A percentile compares a stretch with the other conserved stretches of the same genome.
These are phyloP conservation scores for Drosophila meridionalis DNA, from an alignment of 2,888 invertebrate species.

Conservation along the genomic window DNA sequence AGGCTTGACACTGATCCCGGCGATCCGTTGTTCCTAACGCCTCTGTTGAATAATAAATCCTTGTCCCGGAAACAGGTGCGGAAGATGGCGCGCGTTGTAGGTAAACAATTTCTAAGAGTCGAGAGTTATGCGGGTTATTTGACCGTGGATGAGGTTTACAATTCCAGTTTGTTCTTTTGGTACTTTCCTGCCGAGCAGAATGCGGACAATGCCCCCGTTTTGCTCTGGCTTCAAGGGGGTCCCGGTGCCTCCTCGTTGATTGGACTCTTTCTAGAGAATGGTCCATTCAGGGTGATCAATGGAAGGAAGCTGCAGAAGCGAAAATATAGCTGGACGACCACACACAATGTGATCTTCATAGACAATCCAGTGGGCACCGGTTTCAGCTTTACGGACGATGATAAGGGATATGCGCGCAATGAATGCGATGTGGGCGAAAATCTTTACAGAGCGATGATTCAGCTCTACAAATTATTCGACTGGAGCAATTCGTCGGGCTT, in stretches of 20 bases:
- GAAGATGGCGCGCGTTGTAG: slow-evolving; percentile 75
- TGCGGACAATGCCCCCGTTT: slow-evolving; percentile 88
- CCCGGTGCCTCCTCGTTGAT: slow-evolving; percentile 92
- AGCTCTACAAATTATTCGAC: slow-evolving; percentile 94
- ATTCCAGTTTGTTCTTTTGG: slow-evolving; percentile 96
- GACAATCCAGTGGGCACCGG: slow-evolving; percentile 97
- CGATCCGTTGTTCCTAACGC: slow-evolving; percentile 85
- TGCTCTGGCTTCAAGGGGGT: slow-evolving; percentile 94
- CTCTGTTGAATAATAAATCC: slow-evolving; percentile 80
- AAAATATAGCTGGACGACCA: slow-evolving; percentile 91
- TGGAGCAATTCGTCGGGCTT: slow-evolving; percentile 91
- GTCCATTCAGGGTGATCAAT: slow-evolving; percentile 87
- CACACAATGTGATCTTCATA: slow-evolving; percentile 92
- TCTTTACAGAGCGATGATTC: slow-evolving; percentile 90
- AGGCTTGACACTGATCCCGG: slow-evolving; percentile 81
- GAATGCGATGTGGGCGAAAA: slow-evolving; percentile 92
- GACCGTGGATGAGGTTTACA: slow-evolving; percentile 91
- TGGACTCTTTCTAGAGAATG: slow-evolving; percentile 93
- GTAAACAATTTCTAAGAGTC: slow-evolving; percentile 83
- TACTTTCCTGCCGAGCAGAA: slow-evolving; percentile 91
- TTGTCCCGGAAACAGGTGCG: slow-evolving; percentile 84
- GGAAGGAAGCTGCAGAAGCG: slow-evolving; percentile 86
- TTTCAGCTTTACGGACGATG: slow-evolving; percentile 93
- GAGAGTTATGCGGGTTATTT: slow-evolving; percentile 88
- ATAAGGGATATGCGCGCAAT: slow-evolving; percentile 91